Base-by-base conservation (phyloP, 2,888 invertebrate genomes). In the Melinopterus prodromus region DNA sequence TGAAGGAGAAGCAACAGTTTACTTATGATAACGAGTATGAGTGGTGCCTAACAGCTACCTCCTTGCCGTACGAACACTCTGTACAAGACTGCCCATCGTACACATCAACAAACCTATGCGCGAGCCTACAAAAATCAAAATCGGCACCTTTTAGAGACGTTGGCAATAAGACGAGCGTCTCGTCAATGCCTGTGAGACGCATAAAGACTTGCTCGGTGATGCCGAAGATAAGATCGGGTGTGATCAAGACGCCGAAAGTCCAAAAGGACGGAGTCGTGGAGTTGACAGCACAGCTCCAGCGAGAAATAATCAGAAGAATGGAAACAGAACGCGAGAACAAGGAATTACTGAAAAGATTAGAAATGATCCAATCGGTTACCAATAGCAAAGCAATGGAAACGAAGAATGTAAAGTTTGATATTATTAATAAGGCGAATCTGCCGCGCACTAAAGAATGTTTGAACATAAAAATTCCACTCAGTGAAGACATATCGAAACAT, bases 261-360 rank as follows among this genome's bases (percentile, higher is more conserved):
- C 9, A 79, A 81, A 77, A 80, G 79, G 69, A 81, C 75, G 70
- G 76, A 76, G 38, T 69, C 71, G 36, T 75, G 72, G 82, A 81
- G 80, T 76, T 80, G 16, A 92, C 93, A 85, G 91, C 92, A 79
- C 92, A 93, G 87, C 86, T 93, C 4, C 91, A 92, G 81, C 91
- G 92, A 71, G 94, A 94, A 88, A 92, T 92, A 69, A 89, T 90
- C 0, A 91, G 92, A 83, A 90, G 93, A n/a, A 91, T 92, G 82
- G 92, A 93, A 86, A 91, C 92, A 0, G 93, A 94, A 85, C 91
- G 91, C 83, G 86, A 92, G 38, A 94, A 93, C 85, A 88, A 90
- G 81, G 92, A 92, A 84, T 89, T 94, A 5, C 92, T 92, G 77
- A 89, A 91, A 16, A 92, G 93, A 87, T 90, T 94, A 85, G 90